A percentile compares a stretch with the other conserved stretches of the same genome.
Evolutionary conservation across 2,113 vertebrate species (phyloP).

Genomic region (Terrapene triunguis): DNA sequence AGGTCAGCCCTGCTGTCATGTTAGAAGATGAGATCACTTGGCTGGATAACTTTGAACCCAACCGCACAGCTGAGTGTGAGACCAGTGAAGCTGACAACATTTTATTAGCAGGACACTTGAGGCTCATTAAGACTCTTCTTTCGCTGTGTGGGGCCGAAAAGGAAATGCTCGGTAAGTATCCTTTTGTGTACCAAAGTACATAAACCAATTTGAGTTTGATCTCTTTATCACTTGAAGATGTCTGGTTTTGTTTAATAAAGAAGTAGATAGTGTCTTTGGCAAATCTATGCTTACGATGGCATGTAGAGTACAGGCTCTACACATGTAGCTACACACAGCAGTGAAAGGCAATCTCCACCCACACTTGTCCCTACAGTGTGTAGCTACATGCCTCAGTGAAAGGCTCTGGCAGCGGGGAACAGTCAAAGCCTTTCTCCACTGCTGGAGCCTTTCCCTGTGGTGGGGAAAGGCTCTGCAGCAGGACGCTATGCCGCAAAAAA

Average conservation of each 20-base stretch:
- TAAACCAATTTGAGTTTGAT: neutral
- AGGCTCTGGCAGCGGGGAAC: neutral
- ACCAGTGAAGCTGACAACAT: slow-evolving; percentile 97
- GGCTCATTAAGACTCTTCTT: slow-evolving; percentile 97
- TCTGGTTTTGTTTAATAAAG: neutral
- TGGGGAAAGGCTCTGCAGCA: neutral
- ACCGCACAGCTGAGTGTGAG: slow-evolving; percentile 95
- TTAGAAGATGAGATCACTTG: slow-evolving; percentile 98
- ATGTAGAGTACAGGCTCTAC: neutral
- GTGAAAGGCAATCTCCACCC: neutral
- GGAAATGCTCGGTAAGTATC: slow-evolving; percentile 91
- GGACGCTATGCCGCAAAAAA: neutral
- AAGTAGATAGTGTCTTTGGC: neutral
- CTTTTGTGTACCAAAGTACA: neutral
- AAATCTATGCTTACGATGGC: neutral
- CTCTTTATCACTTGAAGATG: neutral
- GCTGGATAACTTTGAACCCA: slow-evolving; percentile 98
- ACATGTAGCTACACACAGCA: neutral
- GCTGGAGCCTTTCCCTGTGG: neutral
- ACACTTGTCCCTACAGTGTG: neutral
- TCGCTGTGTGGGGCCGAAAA: slow-evolving; percentile 97
- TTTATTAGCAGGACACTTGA: slow-evolving; percentile 93
- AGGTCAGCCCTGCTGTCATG: slow-evolving; percentile 95
- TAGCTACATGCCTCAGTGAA: neutral
- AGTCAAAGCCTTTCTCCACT: neutral